Percentiles rank a stretch among this genome's conserved stretches.
Evolutionary conservation across 1,140 invertebrate species (phyloP).

Genomic region (Schlechtendalia chinensis): DNA sequence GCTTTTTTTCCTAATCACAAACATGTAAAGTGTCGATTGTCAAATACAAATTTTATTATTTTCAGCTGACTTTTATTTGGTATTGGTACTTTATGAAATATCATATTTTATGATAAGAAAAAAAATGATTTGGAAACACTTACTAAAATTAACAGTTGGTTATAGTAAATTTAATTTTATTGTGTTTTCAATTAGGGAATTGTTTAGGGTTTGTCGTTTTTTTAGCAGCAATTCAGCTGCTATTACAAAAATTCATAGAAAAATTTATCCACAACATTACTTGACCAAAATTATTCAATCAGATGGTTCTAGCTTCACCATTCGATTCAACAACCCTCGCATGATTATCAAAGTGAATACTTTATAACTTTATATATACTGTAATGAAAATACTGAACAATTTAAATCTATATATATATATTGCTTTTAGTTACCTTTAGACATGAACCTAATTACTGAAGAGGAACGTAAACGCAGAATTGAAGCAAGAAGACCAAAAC

Average conservation of each 20-base stretch:
- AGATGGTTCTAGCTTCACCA: constrained; percentile 80
- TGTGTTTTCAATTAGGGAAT: neutral
- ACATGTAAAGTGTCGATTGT: too few relatives aligned
- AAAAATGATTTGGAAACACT: too few relatives aligned
- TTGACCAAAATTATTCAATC: constrained; percentile 72
- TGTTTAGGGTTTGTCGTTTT: constrained; percentile 6
- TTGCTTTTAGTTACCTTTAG: constrained; percentile 69
- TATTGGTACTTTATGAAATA: too few relatives aligned
- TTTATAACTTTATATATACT: constrained; percentile 29
- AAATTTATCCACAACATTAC: constrained; percentile 69
- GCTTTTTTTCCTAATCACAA: too few relatives aligned
- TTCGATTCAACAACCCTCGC: constrained; percentile 78
- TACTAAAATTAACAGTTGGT: too few relatives aligned
- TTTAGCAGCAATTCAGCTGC: constrained; percentile 67
- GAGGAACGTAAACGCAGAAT: constrained; percentile 67
- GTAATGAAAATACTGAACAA: neutral
- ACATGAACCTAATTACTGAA: constrained; percentile 69
- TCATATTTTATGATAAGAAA: too few relatives aligned
- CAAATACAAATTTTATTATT: too few relatives aligned
- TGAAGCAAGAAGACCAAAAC: constrained; percentile 70
- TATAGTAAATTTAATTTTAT: too few relatives aligned
- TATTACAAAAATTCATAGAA: constrained; percentile 70
- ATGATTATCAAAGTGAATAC: constrained; percentile 74
- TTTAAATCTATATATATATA: neutral
- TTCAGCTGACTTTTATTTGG: too few relatives aligned